phyloP scores from a whole-genome alignment of 2,888 invertebrate genomes.

The Esperia sulphurella region DNA sequence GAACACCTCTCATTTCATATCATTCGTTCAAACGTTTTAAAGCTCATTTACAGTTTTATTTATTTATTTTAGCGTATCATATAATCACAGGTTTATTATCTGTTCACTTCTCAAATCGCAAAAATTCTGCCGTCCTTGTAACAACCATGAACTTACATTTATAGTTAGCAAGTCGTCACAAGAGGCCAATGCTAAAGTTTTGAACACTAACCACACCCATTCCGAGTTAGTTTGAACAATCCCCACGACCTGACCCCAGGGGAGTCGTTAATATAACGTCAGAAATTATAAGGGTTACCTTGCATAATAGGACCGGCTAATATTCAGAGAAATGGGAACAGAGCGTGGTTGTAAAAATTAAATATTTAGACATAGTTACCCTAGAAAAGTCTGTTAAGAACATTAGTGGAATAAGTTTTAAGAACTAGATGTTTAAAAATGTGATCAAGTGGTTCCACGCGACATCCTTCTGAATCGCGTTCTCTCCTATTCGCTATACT shows the following conservation, averaged over 20 bases:
- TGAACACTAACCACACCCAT: slow-evolving; percentile 19
- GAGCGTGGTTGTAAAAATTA: neutral
- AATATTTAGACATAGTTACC: neutral
- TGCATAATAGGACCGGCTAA: neutral
- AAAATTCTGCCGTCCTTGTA: no score
- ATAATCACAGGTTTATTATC: no score
- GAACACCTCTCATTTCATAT: no score
- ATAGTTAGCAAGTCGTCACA: neutral
- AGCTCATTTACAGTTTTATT: no score
- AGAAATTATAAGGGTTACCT: slow-evolving; percentile 2
- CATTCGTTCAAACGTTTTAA: no score
- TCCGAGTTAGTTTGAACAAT: slow-evolving; percentile 17
- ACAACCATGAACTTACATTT: no score
- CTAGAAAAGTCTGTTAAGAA: neutral
- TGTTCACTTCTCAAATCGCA: neutral
- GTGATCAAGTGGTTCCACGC: no score
- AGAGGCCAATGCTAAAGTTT: slow-evolving; percentile 7
- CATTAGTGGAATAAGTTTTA: no score
- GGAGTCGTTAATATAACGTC: slow-evolving; percentile 6
- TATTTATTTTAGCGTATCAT: no score
- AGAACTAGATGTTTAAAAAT: no score
- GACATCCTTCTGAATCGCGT: no score
- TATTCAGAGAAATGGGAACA: neutral
- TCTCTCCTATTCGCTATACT: no score
- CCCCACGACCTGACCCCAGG: slow-evolving; percentile 1